Base-by-base conservation (phyloP, 2,113 vertebrate species). In the Brachyhypopomus gauderio region DNA sequence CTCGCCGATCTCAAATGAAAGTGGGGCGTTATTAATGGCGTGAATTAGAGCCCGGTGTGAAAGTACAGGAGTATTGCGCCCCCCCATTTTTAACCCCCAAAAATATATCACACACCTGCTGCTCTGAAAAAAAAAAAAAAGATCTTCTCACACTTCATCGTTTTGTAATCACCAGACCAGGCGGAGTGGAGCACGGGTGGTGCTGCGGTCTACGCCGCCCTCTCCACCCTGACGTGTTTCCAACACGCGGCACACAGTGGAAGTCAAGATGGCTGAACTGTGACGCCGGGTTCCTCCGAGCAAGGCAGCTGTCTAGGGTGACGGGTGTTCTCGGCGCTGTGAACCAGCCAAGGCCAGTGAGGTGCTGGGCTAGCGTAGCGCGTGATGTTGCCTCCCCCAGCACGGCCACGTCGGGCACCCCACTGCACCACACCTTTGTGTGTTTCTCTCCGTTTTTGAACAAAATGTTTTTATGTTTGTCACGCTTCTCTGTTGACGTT, bases 1-100 rank as follows among this genome's bases (percentile, higher is more conserved):
- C 89, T 88, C 91, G 90, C 90, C 89, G 83, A 83, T 87, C 84
- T 86, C 89, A 90, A 91, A 90, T 92, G 89, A 89, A 90, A 82
- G 59, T 70, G 36, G 64, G 52, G 27, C n/a, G 60, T 83, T 87
- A 87, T 87, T 87, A 88, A 86, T 78, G 77, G 84, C 75, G 87
- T 76, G 87, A 93, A 91, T 92, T 91, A 92, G 90, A 90, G 83
- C 80, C 89, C 52, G 88, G 90, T 88, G 88, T 88, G 87, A 87
- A 89, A 85, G 85, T 85, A 83, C 80, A 58, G 83, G 84, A 85
- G 74, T 64, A 19, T 56, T 48, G 64, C 78, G 79, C 83, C 86
- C 66, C 75, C 80, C 41, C 9, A 3, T 45, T 82, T 89, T 89
- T 83, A 83, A 86, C 77, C 76, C 71, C 81, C 69, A 86, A 82